Evolutionary conservation across 2,113 vertebrate genomes (phyloP).

Genomic region (Campylomormyrus tamandua): DNA sequence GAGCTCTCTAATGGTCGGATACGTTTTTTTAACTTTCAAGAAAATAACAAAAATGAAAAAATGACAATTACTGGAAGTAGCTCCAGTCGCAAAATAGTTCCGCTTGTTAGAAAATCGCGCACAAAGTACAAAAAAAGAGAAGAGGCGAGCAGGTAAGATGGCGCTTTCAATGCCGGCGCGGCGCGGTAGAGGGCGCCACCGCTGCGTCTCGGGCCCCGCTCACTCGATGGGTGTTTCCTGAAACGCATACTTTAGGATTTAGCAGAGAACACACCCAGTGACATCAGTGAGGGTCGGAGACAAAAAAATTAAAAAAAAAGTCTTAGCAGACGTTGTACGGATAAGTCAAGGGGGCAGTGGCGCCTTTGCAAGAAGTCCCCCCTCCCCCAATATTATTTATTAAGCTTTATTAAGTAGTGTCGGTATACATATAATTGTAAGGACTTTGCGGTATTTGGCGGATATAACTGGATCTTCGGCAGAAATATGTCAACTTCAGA

Average conservation of each 20-base stretch:
- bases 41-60: background rate
- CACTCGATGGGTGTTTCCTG: constrained; percentile 53
- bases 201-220: background rate
- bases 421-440: background rate
- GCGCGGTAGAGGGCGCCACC: constrained; percentile 48
- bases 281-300: constrained; percentile 55
- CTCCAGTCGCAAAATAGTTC: background rate
- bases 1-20: background rate
- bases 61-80: background rate
- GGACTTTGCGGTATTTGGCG: constrained; percentile 11
- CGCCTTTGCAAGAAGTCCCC: constrained; percentile 33
- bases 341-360: constrained; percentile 42
- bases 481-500: constrained; percentile 63
- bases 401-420: background rate
- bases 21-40: background rate
- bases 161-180: background rate
- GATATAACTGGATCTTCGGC: constrained; percentile 29
- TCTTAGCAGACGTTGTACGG: constrained; percentile 34
- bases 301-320: constrained; percentile 28
- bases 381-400: constrained; percentile 10
- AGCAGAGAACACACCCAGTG: constrained; percentile 63
- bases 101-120: background rate
- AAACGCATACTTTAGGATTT: constrained; percentile 57
- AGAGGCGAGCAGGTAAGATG: background rate
- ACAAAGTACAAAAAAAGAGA: background rate